Evolutionary conservation across 35 echinoderm and acorn worm genomes (phyloP), one percentile per base, ranked within the genome.

Genomic region (Stichopus chloronotus): DNA sequence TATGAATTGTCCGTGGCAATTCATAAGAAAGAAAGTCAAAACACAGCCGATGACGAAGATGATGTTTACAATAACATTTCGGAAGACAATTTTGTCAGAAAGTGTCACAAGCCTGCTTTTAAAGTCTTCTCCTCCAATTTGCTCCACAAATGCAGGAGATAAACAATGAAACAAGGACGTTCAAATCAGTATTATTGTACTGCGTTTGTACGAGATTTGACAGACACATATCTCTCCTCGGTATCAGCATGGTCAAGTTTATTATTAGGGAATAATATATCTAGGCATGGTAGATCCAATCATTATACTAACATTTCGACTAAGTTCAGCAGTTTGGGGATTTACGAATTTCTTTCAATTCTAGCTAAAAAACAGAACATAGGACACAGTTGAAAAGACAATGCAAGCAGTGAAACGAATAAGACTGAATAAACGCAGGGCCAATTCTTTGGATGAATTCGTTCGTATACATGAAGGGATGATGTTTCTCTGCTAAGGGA

Each of bases 191-290:
- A 57, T 58, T 84, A 84, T 58, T 84, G 81, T 17, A 52, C 81
- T 23, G 57, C 25, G 3, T 84, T 84, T 56, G 16, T 55, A n/a
- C 11, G 23, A 21, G 52, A 84, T 7, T 17, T 84, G 7, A 58
- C 57, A 4, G 23, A 84, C 4, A 84, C 56, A 6, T 56, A 84
- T 53, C 81, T 84, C 14, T 84, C 81, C 5, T 57, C 81, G 16
- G 81, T 57, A 5, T 55, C 53, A 8, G 81, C 79, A 53, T 83
- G 79, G 79, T 83, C 79, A 54, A 83, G 79, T 53, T 83, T 83
- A 83, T 52, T 83, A 53, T 12, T 83, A 8, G 79, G 79, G 55
- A 83, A 83, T n/a, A n/a, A n/a, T 54, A 83, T 83, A 55, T 83
- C 79, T 52, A 54, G 79, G 55, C 79, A 83, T 52, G 79, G 79